phyloP scores from a whole-genome alignment of 2,888 invertebrate genomes.

The Drosophila bunnanda region DNA sequence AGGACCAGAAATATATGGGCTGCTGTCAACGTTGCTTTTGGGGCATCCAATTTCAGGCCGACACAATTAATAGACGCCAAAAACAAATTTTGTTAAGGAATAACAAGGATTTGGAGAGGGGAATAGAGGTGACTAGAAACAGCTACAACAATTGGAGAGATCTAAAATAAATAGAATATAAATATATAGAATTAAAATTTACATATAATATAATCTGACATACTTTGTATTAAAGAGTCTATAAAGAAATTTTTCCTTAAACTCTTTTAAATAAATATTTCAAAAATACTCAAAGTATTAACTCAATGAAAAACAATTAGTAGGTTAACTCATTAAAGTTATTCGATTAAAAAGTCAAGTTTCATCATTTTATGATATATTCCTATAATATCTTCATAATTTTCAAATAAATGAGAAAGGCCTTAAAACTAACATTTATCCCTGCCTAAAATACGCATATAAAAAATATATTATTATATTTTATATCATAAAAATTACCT shows the following conservation, averaged over 20 bases:
- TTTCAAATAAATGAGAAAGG: background rate
- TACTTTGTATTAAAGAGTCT: too few relatives aligned
- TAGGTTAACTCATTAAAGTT: background rate
- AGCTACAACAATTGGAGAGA: background rate
- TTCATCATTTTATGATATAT: too few relatives aligned
- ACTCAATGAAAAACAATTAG: background rate
- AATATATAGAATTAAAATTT: too few relatives aligned
- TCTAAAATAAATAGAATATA: too few relatives aligned
- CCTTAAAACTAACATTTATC: background rate
- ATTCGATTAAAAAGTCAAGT: background rate
- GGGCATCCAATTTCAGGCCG: slow-evolving; percentile 49
- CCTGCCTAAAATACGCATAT: background rate
- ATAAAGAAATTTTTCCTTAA: background rate
- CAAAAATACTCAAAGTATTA: background rate
- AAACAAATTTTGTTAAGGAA: slow-evolving; percentile 15
- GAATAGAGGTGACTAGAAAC: background rate
- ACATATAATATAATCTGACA: too few relatives aligned
- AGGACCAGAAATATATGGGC: slow-evolving; percentile 36
- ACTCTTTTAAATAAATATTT: too few relatives aligned
- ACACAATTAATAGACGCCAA: slow-evolving; percentile 60
- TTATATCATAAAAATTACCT: background rate
- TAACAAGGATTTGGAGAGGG: slow-evolving; percentile 15
- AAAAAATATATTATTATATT: too few relatives aligned
- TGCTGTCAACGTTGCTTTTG: slow-evolving; percentile 27
- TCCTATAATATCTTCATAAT: background rate